Evolutionary conservation across 2,888 invertebrate species (phyloP), one percentile per base, ranked within the genome.

Genomic region (Branchipolynoe longqiensis): DNA sequence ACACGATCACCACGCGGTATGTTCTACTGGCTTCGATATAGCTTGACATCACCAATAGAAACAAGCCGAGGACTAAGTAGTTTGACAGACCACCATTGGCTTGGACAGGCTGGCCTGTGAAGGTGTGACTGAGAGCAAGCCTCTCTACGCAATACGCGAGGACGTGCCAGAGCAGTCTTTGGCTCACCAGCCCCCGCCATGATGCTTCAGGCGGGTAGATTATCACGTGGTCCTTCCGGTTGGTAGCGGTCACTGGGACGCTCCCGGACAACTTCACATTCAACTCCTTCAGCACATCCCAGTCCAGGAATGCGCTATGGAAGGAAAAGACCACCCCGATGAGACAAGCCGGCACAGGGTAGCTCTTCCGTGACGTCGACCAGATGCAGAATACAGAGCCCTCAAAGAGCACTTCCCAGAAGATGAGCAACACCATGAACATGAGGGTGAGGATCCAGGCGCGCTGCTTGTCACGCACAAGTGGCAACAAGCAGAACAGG

Each of bases 401-500:
- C 4, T 14, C 25, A 28, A 78, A 78, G 4, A 78, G 41, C 41
- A 78, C 78, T 48, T 78, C 31, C 78, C 78, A 40, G 48, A 48
- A 78, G 25, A 78, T n/a, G 1, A 78, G 31, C 28, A 41, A 12
- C 2, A 78, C 28, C 0, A 78, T 25, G 8, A 25, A 18, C 12
- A 78, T 28, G 0, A 78, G 78, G 12, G 78, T 25, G 4, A 78
- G 31, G 28, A 78, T 41, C 78, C 78, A 78, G 31, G 78, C 78
- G 1, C 78, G 25, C 54, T n/a, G 78, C 31, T 48, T 78, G 48
- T 78, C 78, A 8, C 78, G 25, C 1, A 78, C 25, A 14, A 78
- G 31, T 1, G 78, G 78, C 48, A 78, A 14, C 4, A 78, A 48
- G 48, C 48, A 78, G 2, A 78, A 28, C 14, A 78, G 54, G 54